Evolutionary conservation across 2,113 vertebrate genomes (phyloP).

Genomic region (Neogobius melanostomus): DNA sequence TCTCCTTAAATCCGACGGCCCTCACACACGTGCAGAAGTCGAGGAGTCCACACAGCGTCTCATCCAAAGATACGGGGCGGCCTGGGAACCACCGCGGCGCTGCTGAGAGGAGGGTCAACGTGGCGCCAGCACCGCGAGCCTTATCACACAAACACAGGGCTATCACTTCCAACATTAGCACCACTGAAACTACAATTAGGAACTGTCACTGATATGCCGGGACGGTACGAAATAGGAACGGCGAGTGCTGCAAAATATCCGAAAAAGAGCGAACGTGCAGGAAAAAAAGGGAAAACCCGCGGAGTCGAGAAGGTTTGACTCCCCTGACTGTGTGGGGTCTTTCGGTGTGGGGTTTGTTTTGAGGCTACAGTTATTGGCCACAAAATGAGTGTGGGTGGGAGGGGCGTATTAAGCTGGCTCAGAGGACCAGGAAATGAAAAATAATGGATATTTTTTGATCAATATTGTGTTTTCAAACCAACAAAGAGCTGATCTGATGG

Average conservation of each 20-base stretch:
- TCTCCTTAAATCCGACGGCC: too few species aligned
- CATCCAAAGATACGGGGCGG: constrained; percentile 51
- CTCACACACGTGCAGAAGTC: too few species aligned
- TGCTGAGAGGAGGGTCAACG: constrained; percentile 64
- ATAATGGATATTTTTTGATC: too few species aligned
- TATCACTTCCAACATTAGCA: constrained; percentile 4
- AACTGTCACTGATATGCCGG: not conserved
- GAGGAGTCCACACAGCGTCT: not conserved
- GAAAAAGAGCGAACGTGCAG: not conserved
- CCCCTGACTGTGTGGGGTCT: not conserved
- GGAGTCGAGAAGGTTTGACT: not conserved
- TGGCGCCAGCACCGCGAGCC: constrained; percentile 66
- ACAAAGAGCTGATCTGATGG: too few species aligned
- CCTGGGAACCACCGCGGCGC: constrained; percentile 53
- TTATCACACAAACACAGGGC: constrained; percentile 53
- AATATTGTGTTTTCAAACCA: too few species aligned
- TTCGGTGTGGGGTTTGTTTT: not conserved
- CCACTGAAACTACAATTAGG: constrained; percentile 2
- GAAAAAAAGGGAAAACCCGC: not conserved
- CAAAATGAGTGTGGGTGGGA: not conserved
- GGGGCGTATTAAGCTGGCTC: too few species aligned
- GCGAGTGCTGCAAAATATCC: not conserved
- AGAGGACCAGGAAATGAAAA: too few species aligned
- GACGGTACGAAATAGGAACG: not conserved
- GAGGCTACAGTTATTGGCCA: too few species aligned